Percentiles rank a stretch among this genome's conserved stretches.
phyloP scores from a whole-genome alignment of 1,140 invertebrate species.

The Drosophila arawakana region DNA sequence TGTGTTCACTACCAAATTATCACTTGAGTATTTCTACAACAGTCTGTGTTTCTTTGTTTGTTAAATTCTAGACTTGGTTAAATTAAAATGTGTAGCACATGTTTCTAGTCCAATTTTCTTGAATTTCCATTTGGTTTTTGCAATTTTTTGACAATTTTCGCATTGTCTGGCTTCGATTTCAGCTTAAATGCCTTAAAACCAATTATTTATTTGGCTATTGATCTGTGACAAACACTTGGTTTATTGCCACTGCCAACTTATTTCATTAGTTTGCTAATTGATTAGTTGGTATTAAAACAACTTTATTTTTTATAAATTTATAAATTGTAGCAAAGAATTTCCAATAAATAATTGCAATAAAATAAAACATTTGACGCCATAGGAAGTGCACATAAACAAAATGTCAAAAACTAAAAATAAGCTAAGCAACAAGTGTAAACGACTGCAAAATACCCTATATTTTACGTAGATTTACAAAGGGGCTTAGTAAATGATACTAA shows the following conservation, averaged over 20 bases:
- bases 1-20: too few species aligned
- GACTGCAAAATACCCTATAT: neutral
- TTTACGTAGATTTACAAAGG: neutral
- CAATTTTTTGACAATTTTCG: constrained; percentile 26
- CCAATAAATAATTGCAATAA: constrained; percentile 29
- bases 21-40: too few species aligned
- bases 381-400: constrained; percentile 6
- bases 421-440: neutral
- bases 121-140: neutral
- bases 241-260: neutral
- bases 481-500: too few species aligned
- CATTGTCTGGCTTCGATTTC: constrained; percentile 29
- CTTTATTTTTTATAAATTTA: constrained; percentile 12
- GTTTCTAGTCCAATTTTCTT: too few species aligned
- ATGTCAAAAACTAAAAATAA: constrained; percentile 13
- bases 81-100: constrained; percentile 44
- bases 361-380: constrained; percentile 25
- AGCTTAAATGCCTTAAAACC: constrained; percentile 3
- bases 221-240: neutral
- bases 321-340: constrained; percentile 6
- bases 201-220: constrained; percentile 19
- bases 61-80: constrained; percentile 42
- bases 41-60: constrained; percentile 30
- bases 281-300: constrained; percentile 12
- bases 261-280: constrained; percentile 8